Evolutionary conservation across 2,113 vertebrate genomes (phyloP), one percentile per base, ranked within the genome.

Genomic region (Ciconia boyciana): DNA sequence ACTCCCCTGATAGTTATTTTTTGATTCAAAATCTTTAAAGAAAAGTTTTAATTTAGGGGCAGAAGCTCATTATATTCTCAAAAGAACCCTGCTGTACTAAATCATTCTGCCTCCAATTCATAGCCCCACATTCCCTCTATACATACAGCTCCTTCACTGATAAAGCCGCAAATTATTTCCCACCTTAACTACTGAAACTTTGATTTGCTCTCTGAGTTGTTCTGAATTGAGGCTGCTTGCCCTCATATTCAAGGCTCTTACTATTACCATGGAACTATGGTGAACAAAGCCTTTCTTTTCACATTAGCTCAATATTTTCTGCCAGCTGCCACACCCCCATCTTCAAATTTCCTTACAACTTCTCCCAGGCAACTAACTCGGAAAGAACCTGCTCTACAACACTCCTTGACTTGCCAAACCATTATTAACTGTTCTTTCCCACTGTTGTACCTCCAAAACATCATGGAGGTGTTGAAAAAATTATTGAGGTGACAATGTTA

Each of bases 1-100:
- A 94, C 89, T 94, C 94, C 91, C 97, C 65, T 96, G 94, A 96
- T 95, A 97, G 93, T 94, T 97, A 96, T 93, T 96, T 96, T 95
- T 96, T 87, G 95, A 97, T 95, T 96, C 91, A 92, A 93, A 96
- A 96, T 96, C 94, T 95, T 97, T 97, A 96, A 96, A 96, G 94
- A 96, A 97, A 97, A 97, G 84, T 96, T 97, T 97, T 96, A 97
- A 97, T 97, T 96, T 95, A 96, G 87, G 90, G 96, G 91, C 95
- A 95, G 94, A 94, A 94, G 88, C 95, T 96, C 96, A 96, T 97
- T 97, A 96, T 93, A 89, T 84, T 95, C 92, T 95, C 86, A 80
- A 94, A 94, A 96, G 93, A 96, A 93, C 85, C 69, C 65, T 68
- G 89, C 93, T 76, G 70, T 68, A 94, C 75, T 96, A 92, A 91